phyloP scores from a whole-genome alignment of 2,113 vertebrate genomes.

The Sapajus apella region DNA sequence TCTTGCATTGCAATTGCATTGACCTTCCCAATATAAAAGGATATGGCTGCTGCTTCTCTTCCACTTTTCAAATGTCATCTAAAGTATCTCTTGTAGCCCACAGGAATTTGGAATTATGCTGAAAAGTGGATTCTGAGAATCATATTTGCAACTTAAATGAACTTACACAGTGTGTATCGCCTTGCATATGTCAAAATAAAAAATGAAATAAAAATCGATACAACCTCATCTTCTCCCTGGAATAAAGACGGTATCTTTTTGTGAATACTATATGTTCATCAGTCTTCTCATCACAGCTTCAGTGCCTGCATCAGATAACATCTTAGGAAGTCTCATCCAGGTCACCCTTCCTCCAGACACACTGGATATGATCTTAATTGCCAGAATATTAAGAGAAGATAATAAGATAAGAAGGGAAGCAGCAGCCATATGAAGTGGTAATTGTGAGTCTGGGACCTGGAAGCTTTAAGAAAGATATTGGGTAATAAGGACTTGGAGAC shows the following conservation, averaged over 20 bases:
- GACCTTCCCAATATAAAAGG: neutral
- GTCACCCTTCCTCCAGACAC: slow-evolving; percentile 68
- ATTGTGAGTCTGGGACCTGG: slow-evolving; percentile 56
- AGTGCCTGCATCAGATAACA: slow-evolving; percentile 55
- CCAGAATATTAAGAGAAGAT: slow-evolving; percentile 62
- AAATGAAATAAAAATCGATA: neutral
- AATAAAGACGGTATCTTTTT: slow-evolving; percentile 19
- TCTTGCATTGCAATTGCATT: neutral
- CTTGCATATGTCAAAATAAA: neutral
- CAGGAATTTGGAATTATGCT: neutral
- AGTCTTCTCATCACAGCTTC: slow-evolving; percentile 13
- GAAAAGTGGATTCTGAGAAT: neutral
- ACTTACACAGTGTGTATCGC: neutral
- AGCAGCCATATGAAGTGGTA: slow-evolving; percentile 65
- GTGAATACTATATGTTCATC: neutral
- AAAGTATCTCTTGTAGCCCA: neutral
- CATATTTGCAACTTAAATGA: neutral
- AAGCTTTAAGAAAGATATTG: slow-evolving; percentile 53
- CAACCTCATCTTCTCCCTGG: neutral
- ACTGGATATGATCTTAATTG: slow-evolving; percentile 68
- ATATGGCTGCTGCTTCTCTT: neutral
- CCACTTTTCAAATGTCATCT: neutral
- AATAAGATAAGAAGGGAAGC: slow-evolving; percentile 67
- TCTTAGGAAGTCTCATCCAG: slow-evolving; percentile 52
- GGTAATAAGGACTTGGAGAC: slow-evolving; percentile 52